Base-by-base conservation (phyloP, 1,140 invertebrate species). In the Zaprionus ghesquierei region DNA sequence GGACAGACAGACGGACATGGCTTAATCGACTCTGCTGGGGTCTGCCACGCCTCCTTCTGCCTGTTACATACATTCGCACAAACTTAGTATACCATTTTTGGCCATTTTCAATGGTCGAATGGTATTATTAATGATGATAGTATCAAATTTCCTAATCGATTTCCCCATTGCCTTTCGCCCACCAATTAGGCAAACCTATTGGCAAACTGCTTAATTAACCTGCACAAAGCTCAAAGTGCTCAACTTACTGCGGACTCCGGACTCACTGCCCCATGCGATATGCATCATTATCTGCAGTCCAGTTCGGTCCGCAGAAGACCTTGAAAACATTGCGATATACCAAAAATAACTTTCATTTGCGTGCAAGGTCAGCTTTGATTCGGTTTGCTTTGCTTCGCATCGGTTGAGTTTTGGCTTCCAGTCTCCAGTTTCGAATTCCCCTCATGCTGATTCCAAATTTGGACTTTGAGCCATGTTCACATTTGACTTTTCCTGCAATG, bases 401-500 rank as follows among this genome's bases (percentile, higher is more conserved):
- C 62, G 33, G 15, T 31, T 51, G 46, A 15, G n/a, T 25, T 38
- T 38, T 15, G 29, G 18, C 35, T 56, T 51, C 49, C 35, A 41
- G n/a, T 41, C 35, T 41, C 35, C 35, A 41, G 35, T 38, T 38
- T 38, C n/a, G 4, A 12, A 33, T 33, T 33, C 31, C 31, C 31
- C 31, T n/a, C 31, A 4, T 33, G 31, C 31, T 18, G 46, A 38
- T 44, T 66, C 44, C 59, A 65, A 71, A 51, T 71, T 71, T 58
- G 46, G 44, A 12, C 49, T 49, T 56, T 50, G 35, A 41, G 15
- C 58, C 22, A 10, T 23, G 31, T 70, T 70, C 61, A 65, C 53
- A 58, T 72, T 66, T 65, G 61, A 65, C 69, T 71, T 65, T 68
- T 54, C 20, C 27, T 1, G 9, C 46, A 35, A 15, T 29, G 46